Percentiles rank a stretch among this genome's conserved stretches.
phyloP scores from a whole-genome alignment of 2,113 vertebrate genomes.

The Lamprotornis superbus region DNA sequence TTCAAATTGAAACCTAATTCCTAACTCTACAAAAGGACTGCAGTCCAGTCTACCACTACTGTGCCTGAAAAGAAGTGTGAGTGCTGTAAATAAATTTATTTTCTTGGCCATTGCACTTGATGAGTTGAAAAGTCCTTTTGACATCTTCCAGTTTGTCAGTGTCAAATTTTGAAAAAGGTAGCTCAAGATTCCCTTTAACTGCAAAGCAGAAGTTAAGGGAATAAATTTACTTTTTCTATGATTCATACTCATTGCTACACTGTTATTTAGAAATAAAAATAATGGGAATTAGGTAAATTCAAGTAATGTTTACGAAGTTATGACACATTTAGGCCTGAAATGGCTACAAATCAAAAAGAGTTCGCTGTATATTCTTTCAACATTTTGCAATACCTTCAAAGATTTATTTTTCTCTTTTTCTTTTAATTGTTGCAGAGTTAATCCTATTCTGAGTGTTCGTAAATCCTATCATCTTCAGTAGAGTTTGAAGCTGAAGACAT shows the following conservation, averaged over 20 bases:
- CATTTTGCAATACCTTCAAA: neutral
- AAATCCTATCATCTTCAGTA: neutral
- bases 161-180: neutral
- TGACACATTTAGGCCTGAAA: neutral
- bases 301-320: neutral
- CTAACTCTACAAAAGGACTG: neutral
- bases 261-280: neutral
- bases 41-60: neutral
- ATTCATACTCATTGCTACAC: neutral
- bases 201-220: neutral
- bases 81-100: neutral
- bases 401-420: neutral
- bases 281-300: neutral
- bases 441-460: neutral
- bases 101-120: neutral
- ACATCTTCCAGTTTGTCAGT: neutral
- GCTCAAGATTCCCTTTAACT: neutral
- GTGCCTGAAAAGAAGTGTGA: neutral
- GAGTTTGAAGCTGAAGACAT: neutral
- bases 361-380: neutral
- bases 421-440: neutral
- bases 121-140: neutral
- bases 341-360: neutral
- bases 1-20: conserved; percentile 30
- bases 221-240: neutral